Evolutionary conservation across 2,888 invertebrate species (phyloP).

Genomic region (Drosophila algonquin): DNA sequence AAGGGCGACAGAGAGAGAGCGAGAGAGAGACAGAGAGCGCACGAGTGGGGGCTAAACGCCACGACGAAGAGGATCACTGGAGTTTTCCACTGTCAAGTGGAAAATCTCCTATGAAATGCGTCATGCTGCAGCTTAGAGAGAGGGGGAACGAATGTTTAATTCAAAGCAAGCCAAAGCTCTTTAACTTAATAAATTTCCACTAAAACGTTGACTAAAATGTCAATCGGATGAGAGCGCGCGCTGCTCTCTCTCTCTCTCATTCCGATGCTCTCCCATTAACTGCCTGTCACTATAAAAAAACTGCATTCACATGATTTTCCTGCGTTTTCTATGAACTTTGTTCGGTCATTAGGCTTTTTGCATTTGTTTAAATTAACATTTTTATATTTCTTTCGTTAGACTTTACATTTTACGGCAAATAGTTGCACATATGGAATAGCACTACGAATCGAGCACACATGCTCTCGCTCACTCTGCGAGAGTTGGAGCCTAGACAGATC

Average conservation of each 20-base stretch:
- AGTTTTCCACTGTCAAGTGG: conserved; percentile 6
- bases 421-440: conserved; percentile 64
- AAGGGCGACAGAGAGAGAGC: conserved; percentile 22
- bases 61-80: conserved; percentile 23
- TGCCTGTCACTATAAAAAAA: conserved; percentile 21
- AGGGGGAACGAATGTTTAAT: conserved; percentile 39
- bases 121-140: conserved; percentile 35
- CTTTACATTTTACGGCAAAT: conserved; percentile 47
- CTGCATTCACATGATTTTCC: conserved; percentile 36
- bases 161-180: conserved; percentile 38
- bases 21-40: conserved; percentile 16
- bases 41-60: conserved; percentile 49
- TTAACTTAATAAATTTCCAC: conserved; percentile 60
- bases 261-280: neutral
- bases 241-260: conserved; percentile 10
- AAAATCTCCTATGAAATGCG: conserved; percentile 39
- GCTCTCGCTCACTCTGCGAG: conserved; percentile 17
- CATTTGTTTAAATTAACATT: conserved; percentile 14
- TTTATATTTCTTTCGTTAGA: conserved; percentile 18
- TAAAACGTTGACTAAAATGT: conserved; percentile 55
- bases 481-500: conserved; percentile 48
- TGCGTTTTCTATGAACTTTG: neutral
- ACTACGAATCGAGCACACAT: conserved; percentile 59
- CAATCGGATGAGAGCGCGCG: conserved; percentile 40
- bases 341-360: neutral